Conservation (phyloP, 2,888 invertebrate species). For the Oxyteleia sp. region DNA sequence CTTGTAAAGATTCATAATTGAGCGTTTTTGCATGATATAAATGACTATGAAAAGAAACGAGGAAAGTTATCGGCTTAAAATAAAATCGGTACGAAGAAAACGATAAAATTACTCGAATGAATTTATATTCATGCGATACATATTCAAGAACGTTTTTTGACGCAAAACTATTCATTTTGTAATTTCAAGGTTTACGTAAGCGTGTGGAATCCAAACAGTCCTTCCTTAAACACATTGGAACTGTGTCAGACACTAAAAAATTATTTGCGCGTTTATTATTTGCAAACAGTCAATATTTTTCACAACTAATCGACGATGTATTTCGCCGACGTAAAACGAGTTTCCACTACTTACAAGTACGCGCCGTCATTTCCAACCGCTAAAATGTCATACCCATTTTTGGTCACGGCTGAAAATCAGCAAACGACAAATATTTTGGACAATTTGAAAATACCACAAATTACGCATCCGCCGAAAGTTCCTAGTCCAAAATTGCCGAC, state of each 20-base stretch:
- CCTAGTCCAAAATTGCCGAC: slow-evolving; percentile 81
- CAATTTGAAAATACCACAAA: slow-evolving; percentile 84
- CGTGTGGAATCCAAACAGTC: slow-evolving; percentile 9
- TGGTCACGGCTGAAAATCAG: slow-evolving; percentile 80
- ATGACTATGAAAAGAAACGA: not conserved
- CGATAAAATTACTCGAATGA: too few species aligned
- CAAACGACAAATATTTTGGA: slow-evolving; percentile 79
- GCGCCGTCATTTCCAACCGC: slow-evolving; percentile 80
- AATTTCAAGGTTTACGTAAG: slow-evolving; percentile 15
- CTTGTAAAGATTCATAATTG: too few species aligned
- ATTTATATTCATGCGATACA: too few species aligned
- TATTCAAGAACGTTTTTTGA: too few species aligned
- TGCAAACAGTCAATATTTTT: slow-evolving; percentile 35
- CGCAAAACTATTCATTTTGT: not conserved
- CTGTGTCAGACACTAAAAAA: slow-evolving; percentile 25
- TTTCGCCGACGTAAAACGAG: not conserved
- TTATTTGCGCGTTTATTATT: slow-evolving; percentile 31
- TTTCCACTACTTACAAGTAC: slow-evolving; percentile 82
- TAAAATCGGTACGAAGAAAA: too few species aligned
- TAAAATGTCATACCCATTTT: slow-evolving; percentile 85
- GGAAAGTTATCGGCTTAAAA: slow-evolving; percentile 6
- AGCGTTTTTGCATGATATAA: slow-evolving; percentile 14
- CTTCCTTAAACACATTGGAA: slow-evolving; percentile 21
- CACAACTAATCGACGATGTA: slow-evolving; percentile 3
- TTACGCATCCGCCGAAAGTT: slow-evolving; percentile 81